A percentile compares a stretch with the other conserved stretches of the same genome.
Evolutionary conservation across 2,888 invertebrate genomes (phyloP).

Genomic region (Epinotia brunnichana): DNA sequence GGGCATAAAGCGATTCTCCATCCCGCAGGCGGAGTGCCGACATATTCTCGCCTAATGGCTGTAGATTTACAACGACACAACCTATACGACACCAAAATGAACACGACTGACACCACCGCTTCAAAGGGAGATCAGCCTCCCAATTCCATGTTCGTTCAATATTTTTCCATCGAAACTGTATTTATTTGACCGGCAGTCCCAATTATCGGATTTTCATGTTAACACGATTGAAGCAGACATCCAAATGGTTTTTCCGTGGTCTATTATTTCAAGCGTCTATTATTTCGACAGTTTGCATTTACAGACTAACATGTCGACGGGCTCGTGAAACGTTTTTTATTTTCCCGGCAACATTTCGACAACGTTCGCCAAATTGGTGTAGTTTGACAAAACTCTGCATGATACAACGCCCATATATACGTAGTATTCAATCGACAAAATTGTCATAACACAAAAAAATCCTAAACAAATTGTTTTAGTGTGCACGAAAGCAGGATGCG

Average conservation of each 20-base stretch:
- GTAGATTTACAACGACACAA: slow-evolving; percentile 29
- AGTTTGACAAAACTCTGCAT: slow-evolving; percentile 17
- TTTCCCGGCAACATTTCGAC: slow-evolving; percentile 21
- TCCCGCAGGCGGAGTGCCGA: slow-evolving; percentile 46
- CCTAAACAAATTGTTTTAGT: slow-evolving; percentile 34
- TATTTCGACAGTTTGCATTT: slow-evolving; percentile 26
- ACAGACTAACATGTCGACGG: slow-evolving; percentile 14
- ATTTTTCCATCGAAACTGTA: slow-evolving; percentile 13
- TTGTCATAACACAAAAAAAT: slow-evolving; percentile 32
- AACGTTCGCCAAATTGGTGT: slow-evolving; percentile 18
- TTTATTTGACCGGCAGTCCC: slow-evolving; percentile 26
- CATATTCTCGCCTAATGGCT: slow-evolving; percentile 47
- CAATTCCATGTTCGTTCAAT: slow-evolving; percentile 12
- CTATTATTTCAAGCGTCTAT: slow-evolving; percentile 27
- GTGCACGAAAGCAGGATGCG: slow-evolving; percentile 42
- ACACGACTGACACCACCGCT: slow-evolving; percentile 2
- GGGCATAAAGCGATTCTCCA: slow-evolving; percentile 33
- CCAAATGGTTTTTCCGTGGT: slow-evolving; percentile 16
- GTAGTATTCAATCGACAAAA: slow-evolving; percentile 28
- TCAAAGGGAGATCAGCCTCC: slow-evolving; percentile 10
- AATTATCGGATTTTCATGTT: slow-evolving; percentile 35
- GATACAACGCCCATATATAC: slow-evolving; percentile 10
- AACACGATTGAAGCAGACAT: slow-evolving; percentile 15
- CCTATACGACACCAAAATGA: slow-evolving; percentile 20
- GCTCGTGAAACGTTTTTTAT: slow-evolving; percentile 26